These are phyloP conservation scores for Lanius collurio DNA, from an alignment of 2,113 vertebrate species.

Conservation along the genomic window DNA sequence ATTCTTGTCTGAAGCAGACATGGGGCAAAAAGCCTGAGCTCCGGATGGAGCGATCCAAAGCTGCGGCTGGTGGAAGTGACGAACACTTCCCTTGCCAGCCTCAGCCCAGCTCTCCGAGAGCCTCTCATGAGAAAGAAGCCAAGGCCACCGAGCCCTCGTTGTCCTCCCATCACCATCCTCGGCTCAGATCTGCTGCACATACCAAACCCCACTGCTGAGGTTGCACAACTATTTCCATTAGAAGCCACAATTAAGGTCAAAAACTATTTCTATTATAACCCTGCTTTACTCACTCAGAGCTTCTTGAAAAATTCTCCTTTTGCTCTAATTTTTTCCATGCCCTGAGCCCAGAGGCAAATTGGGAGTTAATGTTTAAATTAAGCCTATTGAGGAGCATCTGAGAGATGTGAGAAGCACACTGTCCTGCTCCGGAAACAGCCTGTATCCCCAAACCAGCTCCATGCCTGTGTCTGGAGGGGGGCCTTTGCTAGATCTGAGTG, in stretches of 20 bases:
- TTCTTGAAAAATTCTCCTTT: constrained; percentile 27
- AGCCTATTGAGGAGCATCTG: background rate
- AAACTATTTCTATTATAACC: constrained; percentile 43
- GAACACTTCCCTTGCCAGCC: background rate
- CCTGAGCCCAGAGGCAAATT: constrained; percentile 1
- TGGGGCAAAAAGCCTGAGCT: background rate
- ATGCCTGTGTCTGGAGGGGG: accelerated
- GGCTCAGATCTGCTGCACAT: background rate
- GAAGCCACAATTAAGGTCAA: constrained; percentile 67
- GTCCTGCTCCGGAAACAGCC: background rate
- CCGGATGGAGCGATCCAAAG: background rate
- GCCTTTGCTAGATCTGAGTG: background rate
- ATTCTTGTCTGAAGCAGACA: background rate
- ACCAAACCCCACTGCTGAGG: constrained; percentile 31
- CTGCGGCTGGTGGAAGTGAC: background rate
- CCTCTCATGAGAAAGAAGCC: background rate
- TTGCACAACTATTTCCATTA: constrained; percentile 47
- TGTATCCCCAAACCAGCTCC: background rate
- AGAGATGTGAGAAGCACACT: background rate
- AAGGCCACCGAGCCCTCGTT: background rate
- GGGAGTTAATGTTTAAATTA: constrained; percentile 55
- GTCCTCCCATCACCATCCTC: background rate
- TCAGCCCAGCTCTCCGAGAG: background rate
- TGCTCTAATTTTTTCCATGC: constrained; percentile 40
- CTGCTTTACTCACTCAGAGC: constrained; percentile 4